These are phyloP conservation scores for Platerodrilus igneus DNA, from an alignment of 2,888 invertebrate species.

Conservation along the genomic window DNA sequence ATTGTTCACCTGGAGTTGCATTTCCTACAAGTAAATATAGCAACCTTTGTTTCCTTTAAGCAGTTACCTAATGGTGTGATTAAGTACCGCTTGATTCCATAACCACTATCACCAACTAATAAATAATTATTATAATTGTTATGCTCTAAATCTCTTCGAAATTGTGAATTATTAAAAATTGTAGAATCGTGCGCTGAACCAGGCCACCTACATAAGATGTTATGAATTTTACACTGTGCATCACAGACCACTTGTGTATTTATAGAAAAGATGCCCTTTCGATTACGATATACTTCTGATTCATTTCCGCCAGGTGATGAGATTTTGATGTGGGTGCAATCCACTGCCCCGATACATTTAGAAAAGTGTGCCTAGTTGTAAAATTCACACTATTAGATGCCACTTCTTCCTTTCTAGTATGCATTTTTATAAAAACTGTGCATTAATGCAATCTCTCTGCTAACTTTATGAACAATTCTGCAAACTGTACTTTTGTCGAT, in stretches of 20 bases:
- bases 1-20: too few relatives aligned
- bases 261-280: slow-evolving; percentile 2
- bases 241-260: slow-evolving; percentile 9
- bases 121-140: too few relatives aligned
- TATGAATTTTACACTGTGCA: slow-evolving; percentile 6
- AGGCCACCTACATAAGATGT: slow-evolving; percentile 9
- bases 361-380: slow-evolving; percentile 4
- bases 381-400: slow-evolving; percentile 3
- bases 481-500: slow-evolving; percentile 6
- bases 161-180: too few relatives aligned
- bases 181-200: slow-evolving; percentile 8
- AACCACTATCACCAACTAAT: too few relatives aligned
- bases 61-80: too few relatives aligned
- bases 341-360: slow-evolving; percentile 9
- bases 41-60: too few relatives aligned
- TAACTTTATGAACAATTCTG: slow-evolving; percentile 5
- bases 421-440: slow-evolving; percentile 4
- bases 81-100: too few relatives aligned
- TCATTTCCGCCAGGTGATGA: slow-evolving; percentile 8
- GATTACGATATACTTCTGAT: slow-evolving; percentile 5
- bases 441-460: slow-evolving; percentile 1
- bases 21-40: too few relatives aligned
- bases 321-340: slow-evolving; percentile 12
- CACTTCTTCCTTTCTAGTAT: slow-evolving; percentile 5
- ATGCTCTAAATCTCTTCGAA: too few relatives aligned